Percentiles rank a stretch among this genome's conserved stretches.
These are phyloP conservation scores for Cryptophagus acutangulus DNA, from an alignment of 2,888 invertebrate genomes.

Conservation along the genomic window DNA sequence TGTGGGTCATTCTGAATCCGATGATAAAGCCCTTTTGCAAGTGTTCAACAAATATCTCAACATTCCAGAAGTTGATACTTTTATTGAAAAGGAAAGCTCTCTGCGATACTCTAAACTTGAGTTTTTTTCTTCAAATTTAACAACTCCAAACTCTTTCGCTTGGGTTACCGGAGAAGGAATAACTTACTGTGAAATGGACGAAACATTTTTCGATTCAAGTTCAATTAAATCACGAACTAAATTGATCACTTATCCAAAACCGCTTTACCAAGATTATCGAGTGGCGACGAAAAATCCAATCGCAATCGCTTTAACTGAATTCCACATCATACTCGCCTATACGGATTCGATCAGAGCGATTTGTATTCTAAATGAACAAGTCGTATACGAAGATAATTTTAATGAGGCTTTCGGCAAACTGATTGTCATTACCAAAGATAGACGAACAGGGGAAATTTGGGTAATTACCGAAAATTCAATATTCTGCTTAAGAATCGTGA, in stretches of 20 bases:
- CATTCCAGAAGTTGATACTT: slow-evolving; percentile 61
- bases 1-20: slow-evolving; percentile 67
- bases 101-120: slow-evolving; percentile 71
- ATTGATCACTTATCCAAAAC: slow-evolving; percentile 45
- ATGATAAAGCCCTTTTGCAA: slow-evolving; percentile 75
- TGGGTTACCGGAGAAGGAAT: slow-evolving; percentile 86
- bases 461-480: slow-evolving; percentile 78
- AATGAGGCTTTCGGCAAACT: slow-evolving; percentile 76
- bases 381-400: slow-evolving; percentile 81
- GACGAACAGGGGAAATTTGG: slow-evolving; percentile 75
- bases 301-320: slow-evolving; percentile 81
- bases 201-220: slow-evolving; percentile 16
- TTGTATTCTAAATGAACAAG: slow-evolving; percentile 77
- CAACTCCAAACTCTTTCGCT: slow-evolving; percentile 72
- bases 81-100: slow-evolving; percentile 65
- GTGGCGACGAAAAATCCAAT: slow-evolving; percentile 53
- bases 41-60: slow-evolving; percentile 75
- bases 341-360: slow-evolving; percentile 78
- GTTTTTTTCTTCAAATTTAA: slow-evolving; percentile 66
- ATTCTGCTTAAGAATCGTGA: slow-evolving; percentile 77
- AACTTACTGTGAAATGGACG: slow-evolving; percentile 50
- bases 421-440: slow-evolving; percentile 76
- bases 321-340: slow-evolving; percentile 82
- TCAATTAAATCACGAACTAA: slow-evolving; percentile 38
- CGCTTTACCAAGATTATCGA: slow-evolving; percentile 40